Conservation (phyloP, 2,888 invertebrate species). For the Eupithecia dodoneata region DNA sequence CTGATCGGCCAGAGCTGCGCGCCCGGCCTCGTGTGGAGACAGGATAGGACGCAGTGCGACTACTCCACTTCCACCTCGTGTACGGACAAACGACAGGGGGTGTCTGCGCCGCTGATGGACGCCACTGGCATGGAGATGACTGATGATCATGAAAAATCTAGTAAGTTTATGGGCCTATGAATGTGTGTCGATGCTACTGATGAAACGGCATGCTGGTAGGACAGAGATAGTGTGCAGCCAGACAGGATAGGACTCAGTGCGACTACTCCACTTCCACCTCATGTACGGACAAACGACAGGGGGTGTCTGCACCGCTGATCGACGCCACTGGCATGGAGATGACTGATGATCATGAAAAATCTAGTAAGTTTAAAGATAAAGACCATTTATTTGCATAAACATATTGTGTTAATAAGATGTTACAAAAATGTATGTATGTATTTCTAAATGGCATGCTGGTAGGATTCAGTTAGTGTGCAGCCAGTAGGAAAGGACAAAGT, state of each 20-base stretch:
- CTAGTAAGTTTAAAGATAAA: constrained; percentile 18
- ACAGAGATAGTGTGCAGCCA: constrained; percentile 85
- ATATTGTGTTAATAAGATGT: too few species aligned
- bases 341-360: constrained; percentile 51
- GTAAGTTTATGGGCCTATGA: constrained; percentile 36
- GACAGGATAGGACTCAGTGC: constrained; percentile 87
- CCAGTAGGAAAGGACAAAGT: not conserved
- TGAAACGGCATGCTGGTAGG: not conserved
- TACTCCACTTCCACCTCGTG: constrained; percentile 89
- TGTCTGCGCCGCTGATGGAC: constrained; percentile 58
- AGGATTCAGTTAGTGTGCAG: not conserved
- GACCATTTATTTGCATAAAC: too few species aligned
- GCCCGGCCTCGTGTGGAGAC: constrained; percentile 90
- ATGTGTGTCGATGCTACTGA: too few species aligned
- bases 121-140: constrained; percentile 55
- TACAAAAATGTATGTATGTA: too few species aligned
- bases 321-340: too few species aligned
- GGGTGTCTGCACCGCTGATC: too few species aligned
- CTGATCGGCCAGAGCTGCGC: constrained; percentile 89
- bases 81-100: constrained; percentile 64
- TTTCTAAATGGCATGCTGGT: not conserved
- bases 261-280: constrained; percentile 89
- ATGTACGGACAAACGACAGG: constrained; percentile 77
- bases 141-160: constrained; percentile 51
- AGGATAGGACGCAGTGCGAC: constrained; percentile 88